These are phyloP conservation scores for Brachyptera risi DNA, from an alignment of 2,888 invertebrate species.

Conservation along the genomic window DNA sequence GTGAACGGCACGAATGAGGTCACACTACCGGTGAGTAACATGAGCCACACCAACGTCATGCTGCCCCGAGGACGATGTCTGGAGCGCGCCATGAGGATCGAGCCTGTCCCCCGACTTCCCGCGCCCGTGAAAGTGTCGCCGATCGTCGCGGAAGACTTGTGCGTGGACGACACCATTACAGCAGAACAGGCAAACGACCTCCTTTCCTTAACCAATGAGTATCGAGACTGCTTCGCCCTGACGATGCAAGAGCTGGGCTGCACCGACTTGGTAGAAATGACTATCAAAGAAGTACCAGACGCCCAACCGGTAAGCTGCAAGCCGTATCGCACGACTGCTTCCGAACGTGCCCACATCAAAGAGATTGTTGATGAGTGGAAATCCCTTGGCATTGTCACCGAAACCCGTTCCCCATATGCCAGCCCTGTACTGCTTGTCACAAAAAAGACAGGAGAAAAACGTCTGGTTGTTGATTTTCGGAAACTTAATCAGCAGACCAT, in stretches of 20 bases:
- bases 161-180: neutral
- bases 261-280: neutral
- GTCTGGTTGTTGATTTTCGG: no score
- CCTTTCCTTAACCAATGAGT: neutral
- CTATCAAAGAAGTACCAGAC: neutral
- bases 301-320: neutral
- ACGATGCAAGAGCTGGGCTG: neutral
- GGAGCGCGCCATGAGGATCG: neutral
- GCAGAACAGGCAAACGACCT: neutral
- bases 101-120: no score
- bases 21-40: no score
- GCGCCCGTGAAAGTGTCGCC: neutral
- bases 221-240: neutral
- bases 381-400: neutral
- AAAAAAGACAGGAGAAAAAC: neutral
- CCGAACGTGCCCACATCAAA: neutral
- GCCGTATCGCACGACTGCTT: neutral
- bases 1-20: no score
- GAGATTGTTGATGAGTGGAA: neutral
- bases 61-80: neutral
- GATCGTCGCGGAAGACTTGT: neutral
- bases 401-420: neutral
- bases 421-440: neutral
- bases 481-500: no score
- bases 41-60: no score